Evolutionary conservation across 2,113 vertebrate genomes (phyloP).

Genomic region (Naja naja): DNA sequence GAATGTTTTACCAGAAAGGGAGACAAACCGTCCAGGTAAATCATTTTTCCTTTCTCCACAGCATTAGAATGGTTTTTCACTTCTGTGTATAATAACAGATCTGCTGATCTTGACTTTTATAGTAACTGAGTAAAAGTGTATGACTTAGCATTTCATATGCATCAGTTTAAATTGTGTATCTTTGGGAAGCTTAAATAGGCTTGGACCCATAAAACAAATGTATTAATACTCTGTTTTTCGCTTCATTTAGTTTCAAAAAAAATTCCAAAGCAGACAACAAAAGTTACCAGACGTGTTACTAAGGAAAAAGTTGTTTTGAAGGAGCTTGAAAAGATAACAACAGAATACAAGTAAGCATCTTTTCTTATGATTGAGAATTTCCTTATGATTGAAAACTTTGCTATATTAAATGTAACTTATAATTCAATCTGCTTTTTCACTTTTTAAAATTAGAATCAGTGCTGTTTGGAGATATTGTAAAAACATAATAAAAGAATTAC

Average conservation of each 20-base stretch:
- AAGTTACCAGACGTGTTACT: conserved; percentile 58
- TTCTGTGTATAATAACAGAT: neutral
- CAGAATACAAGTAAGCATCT: conserved; percentile 70
- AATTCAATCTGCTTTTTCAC: neutral
- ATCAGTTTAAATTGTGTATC: neutral
- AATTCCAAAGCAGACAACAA: conserved; percentile 59
- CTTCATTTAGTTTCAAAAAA: conserved; percentile 54
- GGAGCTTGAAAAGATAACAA: conserved; percentile 67
- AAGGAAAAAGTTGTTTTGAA: conserved; percentile 74
- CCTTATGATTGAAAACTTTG: neutral
- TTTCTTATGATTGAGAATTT: neutral
- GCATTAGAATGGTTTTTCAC: neutral
- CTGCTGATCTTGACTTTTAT: neutral
- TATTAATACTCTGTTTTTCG: neutral
- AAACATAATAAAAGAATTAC: neutral
- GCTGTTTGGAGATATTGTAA: neutral
- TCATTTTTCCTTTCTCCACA: neutral
- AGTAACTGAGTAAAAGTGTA: neutral
- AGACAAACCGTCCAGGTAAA: conserved; percentile 41
- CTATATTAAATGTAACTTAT: neutral
- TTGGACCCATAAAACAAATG: neutral
- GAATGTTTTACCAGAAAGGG: neutral
- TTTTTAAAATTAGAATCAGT: neutral
- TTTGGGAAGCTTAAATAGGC: neutral
- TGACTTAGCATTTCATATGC: neutral